Evolutionary conservation across 1,140 invertebrate genomes (phyloP), one percentile per base, ranked within the genome.

Genomic region (Anoplophora glabripennis): DNA sequence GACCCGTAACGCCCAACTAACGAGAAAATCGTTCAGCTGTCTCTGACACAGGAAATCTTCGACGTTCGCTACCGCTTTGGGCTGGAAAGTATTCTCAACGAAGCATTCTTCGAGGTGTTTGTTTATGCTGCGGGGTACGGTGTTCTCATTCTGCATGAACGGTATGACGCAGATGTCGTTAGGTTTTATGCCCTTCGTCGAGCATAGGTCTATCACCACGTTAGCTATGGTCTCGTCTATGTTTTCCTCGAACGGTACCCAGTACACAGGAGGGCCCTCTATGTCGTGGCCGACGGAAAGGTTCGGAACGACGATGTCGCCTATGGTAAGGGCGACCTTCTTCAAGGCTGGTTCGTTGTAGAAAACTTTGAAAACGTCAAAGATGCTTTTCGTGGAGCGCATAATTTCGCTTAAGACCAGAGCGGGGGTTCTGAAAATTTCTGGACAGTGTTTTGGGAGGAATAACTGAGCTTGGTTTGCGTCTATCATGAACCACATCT

Each of bases 391-490:
- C 1, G 75, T 76, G n/a, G 70, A 72, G 12, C 75, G 63, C 56
- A 76, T 71, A 1, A 76, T 68, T 59, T 69, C 73, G 10, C 61
- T 71, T 53, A 76, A 59, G 11, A 70, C 60, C 1, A 75, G 61
- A 9, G 67, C 46, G 4, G 75, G 71, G 18, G 59, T 68, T 66
- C 74, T 76, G 4, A 76, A 57, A 14, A 76, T 48, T 34, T 61
- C 52, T 7, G 72, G 73, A 3, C 73, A 74, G 55, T 72, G 65
- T 59, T 71, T 74, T 7, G 75, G 75, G 18, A 76, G 61, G 48
- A 74, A 75, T n/a, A 76, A 56, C 1, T 72, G 68, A 1, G 73
- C 72, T 69, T 76, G 75, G 52, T 76, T 74, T n/a, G 73, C 75
- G 48, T 76, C 75, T 0, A 75, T 72, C 48, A 76, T 66, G 61